Evolutionary conservation across 1,140 invertebrate genomes (phyloP).

Genomic region (Hirudo medicinalis): DNA sequence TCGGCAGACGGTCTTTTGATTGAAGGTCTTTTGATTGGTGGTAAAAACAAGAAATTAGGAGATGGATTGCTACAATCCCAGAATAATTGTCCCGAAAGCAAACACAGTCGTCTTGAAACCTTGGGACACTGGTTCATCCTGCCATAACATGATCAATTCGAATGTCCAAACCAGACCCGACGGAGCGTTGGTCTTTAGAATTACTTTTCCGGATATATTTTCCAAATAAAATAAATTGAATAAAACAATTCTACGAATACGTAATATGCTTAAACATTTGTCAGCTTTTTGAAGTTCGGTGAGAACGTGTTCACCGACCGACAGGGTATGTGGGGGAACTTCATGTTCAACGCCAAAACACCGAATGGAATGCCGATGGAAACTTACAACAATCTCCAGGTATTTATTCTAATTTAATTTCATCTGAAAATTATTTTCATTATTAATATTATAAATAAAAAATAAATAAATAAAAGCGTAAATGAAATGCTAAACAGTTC

Average conservation of each 20-base stretch:
- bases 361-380: constrained; percentile 11
- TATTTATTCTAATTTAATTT: background rate
- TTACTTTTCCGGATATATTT: too few species aligned
- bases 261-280: background rate
- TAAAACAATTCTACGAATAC: background rate
- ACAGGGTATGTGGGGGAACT: constrained; percentile 21
- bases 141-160: constrained; percentile 19
- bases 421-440: background rate
- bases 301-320: constrained; percentile 17
- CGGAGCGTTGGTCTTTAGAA: background rate
- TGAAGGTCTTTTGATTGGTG: background rate
- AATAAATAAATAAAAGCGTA: too few species aligned
- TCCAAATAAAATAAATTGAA: too few species aligned
- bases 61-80: background rate
- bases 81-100: background rate
- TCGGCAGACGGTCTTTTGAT: background rate
- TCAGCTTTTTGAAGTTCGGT: constrained; percentile 17
- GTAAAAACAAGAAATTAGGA: background rate
- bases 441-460: too few species aligned
- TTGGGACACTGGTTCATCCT: constrained; percentile 13
- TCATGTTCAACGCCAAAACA: constrained; percentile 10
- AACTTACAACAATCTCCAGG: constrained; percentile 23
- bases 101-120: background rate
- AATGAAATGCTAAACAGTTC: background rate
- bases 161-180: constrained; percentile 15